Conservation (phyloP, 2,797 vertebrate genomes). For the Pseudochromis fuscus region DNA sequence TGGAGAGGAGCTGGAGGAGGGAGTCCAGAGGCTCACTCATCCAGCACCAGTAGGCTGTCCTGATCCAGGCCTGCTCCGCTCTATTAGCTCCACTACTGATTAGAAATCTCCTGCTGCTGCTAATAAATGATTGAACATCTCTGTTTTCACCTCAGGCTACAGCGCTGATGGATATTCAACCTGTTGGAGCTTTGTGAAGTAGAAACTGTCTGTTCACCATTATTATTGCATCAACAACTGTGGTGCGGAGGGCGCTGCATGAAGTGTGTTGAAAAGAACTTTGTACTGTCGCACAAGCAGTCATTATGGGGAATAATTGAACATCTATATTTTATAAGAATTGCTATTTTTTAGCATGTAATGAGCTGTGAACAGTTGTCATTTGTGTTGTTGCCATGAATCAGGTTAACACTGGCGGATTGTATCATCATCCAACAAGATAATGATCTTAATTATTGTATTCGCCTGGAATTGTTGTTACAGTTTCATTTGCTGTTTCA, state of each 20-base stretch:
- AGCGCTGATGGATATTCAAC: conserved; percentile 19
- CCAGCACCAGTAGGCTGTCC: neutral
- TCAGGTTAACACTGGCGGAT: conserved; percentile 17
- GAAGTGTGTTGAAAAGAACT: conserved; percentile 8
- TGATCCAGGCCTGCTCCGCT: conserved; percentile 36
- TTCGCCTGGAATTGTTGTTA: conserved; percentile 50
- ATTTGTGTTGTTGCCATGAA: conserved; percentile 31
- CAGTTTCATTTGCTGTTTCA: conserved; percentile 50
- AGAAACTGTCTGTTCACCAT: conserved; percentile 4
- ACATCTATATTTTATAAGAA: conserved; percentile 18
- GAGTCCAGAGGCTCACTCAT: conserved; percentile 5
- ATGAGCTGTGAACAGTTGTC: conserved; percentile 41
- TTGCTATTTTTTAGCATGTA: conserved; percentile 15
- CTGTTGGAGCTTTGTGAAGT: conserved; percentile 37
- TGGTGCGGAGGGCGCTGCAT: neutral
- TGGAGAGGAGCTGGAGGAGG: neutral
- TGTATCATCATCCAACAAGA: conserved; percentile 30
- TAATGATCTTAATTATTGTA: conserved; percentile 64
- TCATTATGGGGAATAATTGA: conserved; percentile 45
- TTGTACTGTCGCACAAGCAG: neutral
- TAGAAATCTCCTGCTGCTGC: conserved; percentile 65
- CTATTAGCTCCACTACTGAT: conserved; percentile 59
- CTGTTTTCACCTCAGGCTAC: conserved; percentile 62
- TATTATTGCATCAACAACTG: conserved; percentile 13
- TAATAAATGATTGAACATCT: conserved; percentile 73